Percentiles rank a stretch among this genome's conserved stretches.
phyloP scores from a whole-genome alignment of 2,888 invertebrate species.

The Dynastes hyllus region DNA sequence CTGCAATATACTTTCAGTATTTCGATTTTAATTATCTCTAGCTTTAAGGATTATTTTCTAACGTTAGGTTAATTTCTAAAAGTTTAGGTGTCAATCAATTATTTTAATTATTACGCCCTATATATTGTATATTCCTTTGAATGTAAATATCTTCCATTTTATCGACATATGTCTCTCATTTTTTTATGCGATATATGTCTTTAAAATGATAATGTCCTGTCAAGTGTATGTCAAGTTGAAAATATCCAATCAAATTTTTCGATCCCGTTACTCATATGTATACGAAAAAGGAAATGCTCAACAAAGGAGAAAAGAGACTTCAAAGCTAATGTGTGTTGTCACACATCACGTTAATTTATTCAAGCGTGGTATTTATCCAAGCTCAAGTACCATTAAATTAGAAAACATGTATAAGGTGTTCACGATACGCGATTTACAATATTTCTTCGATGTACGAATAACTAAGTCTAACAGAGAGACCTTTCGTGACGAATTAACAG shows the following conservation, averaged over 20 bases:
- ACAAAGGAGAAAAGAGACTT: constrained; percentile 19
- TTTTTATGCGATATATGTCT: background rate
- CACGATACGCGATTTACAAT: constrained; percentile 12
- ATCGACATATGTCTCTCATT: too few relatives aligned
- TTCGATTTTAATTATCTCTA: too few relatives aligned
- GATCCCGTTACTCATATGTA: constrained; percentile 19
- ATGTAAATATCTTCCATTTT: too few relatives aligned
- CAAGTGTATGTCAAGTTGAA: background rate
- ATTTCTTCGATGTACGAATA: background rate
- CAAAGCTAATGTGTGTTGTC: constrained; percentile 29
- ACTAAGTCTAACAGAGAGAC: background rate
- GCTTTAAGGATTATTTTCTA: too few relatives aligned
- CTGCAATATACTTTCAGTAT: too few relatives aligned
- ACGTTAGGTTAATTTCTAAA: too few relatives aligned
- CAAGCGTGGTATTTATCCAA: constrained; percentile 19
- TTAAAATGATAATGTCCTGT: background rate
- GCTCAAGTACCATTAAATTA: constrained; percentile 30
- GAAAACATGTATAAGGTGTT: constrained; percentile 17
- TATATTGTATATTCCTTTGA: too few relatives aligned
- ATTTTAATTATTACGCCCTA: too few relatives aligned
- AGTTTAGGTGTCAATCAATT: too few relatives aligned
- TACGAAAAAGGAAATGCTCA: constrained; percentile 2
- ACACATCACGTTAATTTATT: constrained; percentile 35
- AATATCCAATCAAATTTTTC: constrained; percentile 19
- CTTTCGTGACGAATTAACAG: background rate